These are phyloP conservation scores for Zele albiditarsus DNA, from an alignment of 2,888 invertebrate genomes.

Conservation along the genomic window DNA sequence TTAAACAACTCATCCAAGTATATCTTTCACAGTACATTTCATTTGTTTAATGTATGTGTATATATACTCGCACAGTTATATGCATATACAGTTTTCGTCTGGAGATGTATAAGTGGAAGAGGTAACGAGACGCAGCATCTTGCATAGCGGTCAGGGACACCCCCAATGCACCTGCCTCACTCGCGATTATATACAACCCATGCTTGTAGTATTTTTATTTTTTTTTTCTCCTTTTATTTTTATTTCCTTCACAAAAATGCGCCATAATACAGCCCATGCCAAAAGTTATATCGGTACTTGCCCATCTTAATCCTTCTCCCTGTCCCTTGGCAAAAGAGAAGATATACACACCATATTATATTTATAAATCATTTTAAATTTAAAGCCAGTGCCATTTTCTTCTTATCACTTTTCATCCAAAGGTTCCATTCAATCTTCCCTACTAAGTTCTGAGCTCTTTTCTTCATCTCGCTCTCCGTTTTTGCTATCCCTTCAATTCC, in stretches of 20 bases:
- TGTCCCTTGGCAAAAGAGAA: background rate
- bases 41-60: background rate
- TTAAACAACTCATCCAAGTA: constrained; percentile 14
- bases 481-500: constrained; percentile 2
- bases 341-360: background rate
- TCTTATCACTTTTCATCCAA: constrained; percentile 1
- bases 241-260: background rate
- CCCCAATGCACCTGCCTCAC: constrained; percentile 34
- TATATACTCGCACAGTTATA: background rate
- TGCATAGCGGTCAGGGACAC: constrained; percentile 21
- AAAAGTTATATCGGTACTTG: constrained; percentile 19
- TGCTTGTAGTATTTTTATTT: constrained; percentile 28
- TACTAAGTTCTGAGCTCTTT: background rate
- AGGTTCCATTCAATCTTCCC: background rate
- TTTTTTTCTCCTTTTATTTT: background rate
- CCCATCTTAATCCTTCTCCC: background rate
- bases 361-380: constrained; percentile 4
- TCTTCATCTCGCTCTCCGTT: background rate
- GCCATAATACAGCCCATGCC: constrained; percentile 25
- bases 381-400: background rate
- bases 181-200: constrained; percentile 17
- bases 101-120: background rate
- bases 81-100: constrained; percentile 4
- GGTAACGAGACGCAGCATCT: constrained; percentile 23
- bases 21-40: background rate